Evolutionary conservation across 2,797 vertebrate genomes (phyloP).

Genomic region (Arctocebus calabarensis): DNA sequence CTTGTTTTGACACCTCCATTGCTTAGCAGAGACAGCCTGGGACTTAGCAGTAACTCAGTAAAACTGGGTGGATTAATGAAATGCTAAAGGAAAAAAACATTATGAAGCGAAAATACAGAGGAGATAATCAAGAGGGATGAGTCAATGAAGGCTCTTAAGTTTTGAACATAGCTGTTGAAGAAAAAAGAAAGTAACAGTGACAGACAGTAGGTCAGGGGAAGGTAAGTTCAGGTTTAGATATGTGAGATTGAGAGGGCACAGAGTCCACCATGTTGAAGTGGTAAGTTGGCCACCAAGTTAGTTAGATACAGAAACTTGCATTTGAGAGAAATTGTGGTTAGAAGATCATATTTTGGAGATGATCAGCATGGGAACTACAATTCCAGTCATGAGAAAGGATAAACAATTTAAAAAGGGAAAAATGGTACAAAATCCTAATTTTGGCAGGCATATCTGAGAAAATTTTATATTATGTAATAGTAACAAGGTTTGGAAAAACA

Average conservation of each 20-base stretch:
- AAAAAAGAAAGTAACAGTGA: neutral
- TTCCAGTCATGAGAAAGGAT: neutral
- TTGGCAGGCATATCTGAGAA: slow-evolving; percentile 25
- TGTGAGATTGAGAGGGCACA: neutral
- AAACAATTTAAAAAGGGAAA: slow-evolving; percentile 40
- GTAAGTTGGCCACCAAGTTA: neutral
- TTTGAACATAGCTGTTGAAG: neutral
- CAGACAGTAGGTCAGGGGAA: neutral
- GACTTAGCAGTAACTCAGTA: neutral
- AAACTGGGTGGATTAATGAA: neutral
- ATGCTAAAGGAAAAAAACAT: neutral
- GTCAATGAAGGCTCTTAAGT: neutral
- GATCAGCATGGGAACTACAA: neutral
- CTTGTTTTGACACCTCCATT: neutral
- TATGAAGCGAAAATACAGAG: neutral
- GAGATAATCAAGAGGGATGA: neutral
- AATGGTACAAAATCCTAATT: neutral
- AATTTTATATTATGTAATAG: neutral
- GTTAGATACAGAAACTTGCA: neutral
- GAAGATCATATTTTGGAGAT: neutral
- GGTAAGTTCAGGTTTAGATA: neutral
- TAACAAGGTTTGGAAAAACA: slow-evolving; percentile 3
- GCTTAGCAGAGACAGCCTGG: neutral
- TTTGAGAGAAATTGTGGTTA: neutral
- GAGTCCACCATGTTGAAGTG: neutral